A percentile compares a stretch with the other conserved stretches of the same genome.
Conservation (phyloP, 2,113 vertebrate species). For the Neomonachus schauinslandi region DNA sequence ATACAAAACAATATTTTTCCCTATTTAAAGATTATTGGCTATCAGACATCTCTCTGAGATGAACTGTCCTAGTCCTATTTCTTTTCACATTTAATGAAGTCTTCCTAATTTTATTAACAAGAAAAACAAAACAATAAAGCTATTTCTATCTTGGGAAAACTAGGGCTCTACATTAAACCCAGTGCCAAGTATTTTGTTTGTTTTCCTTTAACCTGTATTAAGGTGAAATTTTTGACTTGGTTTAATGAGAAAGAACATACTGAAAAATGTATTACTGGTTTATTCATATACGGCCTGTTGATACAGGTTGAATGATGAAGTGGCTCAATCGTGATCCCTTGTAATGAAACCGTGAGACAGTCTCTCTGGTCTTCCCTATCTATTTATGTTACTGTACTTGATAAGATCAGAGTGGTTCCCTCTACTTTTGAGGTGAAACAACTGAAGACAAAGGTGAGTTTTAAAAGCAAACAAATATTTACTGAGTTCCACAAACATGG, state of each 20-base stretch:
- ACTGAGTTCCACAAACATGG: not conserved
- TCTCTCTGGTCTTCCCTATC: not conserved
- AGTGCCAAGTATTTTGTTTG: not conserved
- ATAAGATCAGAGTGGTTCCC: not conserved
- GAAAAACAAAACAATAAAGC: not conserved
- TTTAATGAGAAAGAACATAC: not conserved
- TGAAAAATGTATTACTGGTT: not conserved
- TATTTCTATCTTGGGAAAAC: not conserved
- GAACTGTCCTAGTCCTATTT: not conserved
- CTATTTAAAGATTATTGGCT: not conserved
- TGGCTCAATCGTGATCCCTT: not conserved
- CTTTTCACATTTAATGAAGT: slow-evolving; percentile 24
- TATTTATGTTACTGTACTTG: not conserved
- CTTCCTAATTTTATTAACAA: not conserved
- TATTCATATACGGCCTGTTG: not conserved
- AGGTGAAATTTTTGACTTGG: not conserved
- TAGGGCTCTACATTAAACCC: not conserved
- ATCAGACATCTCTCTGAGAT: not conserved
- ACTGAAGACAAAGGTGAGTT: not conserved
- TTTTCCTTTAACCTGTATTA: slow-evolving; percentile 28
- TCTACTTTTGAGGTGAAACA: not conserved
- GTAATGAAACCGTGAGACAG: not conserved
- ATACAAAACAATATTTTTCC: not conserved
- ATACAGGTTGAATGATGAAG: not conserved
- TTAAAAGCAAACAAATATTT: slow-evolving; percentile 19